Evolutionary conservation across 2,113 vertebrate genomes (phyloP).

Genomic region (Sardina pilchardus): DNA sequence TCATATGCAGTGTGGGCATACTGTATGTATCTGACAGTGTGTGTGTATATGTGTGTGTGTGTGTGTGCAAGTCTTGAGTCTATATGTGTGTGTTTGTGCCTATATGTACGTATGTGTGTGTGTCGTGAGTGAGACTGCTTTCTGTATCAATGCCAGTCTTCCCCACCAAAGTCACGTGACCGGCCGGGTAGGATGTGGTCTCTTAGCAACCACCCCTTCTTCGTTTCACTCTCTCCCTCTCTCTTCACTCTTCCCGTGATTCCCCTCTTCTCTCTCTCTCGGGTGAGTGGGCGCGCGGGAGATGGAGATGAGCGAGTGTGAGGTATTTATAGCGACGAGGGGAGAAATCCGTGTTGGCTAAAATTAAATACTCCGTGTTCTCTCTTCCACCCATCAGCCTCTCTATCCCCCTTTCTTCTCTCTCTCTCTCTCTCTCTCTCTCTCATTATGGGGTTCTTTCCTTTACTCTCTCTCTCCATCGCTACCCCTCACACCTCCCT

Average conservation of each 20-base stretch:
- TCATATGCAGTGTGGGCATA: neutral
- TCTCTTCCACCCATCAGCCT: neutral
- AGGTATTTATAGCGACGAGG: conserved; percentile 42
- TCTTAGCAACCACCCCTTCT: conserved; percentile 44
- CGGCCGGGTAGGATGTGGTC: conserved; percentile 38
- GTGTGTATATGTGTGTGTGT: neutral
- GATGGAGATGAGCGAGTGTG: conserved; percentile 14
- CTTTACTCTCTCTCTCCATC: neutral
- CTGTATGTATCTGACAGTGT: neutral
- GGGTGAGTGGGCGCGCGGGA: conserved; percentile 23
- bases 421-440: conserved; percentile 1
- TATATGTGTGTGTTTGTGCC: neutral
- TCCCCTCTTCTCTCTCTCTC: conserved; percentile 7
- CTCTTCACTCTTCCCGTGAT: conserved; percentile 12
- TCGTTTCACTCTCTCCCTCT: conserved; percentile 21
- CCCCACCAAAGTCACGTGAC: conserved; percentile 44
- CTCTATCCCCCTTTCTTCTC: neutral
- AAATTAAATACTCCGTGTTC: conserved; percentile 30
- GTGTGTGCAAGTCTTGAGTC: neutral
- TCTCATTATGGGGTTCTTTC: neutral
- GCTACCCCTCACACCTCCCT: neutral
- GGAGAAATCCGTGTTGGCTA: conserved; percentile 26
- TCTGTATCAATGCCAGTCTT: conserved; percentile 38
- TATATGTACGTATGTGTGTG: neutral
- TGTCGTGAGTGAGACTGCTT: conserved; percentile 29